Evolutionary conservation across 2,797 vertebrate genomes (phyloP).

Genomic region (Spheniscus humboldti): DNA sequence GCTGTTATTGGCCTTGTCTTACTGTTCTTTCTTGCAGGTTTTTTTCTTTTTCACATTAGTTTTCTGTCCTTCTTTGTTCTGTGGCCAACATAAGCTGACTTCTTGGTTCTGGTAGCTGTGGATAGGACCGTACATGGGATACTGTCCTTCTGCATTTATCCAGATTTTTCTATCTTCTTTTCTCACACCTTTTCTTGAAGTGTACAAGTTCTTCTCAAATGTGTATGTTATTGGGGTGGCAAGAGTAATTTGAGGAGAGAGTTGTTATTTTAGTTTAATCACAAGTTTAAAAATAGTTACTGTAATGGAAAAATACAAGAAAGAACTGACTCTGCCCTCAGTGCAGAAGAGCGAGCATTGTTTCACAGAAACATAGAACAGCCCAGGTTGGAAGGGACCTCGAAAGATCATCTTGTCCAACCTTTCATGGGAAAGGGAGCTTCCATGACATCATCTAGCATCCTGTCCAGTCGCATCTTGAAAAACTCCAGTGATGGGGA

Average conservation of each 20-base stretch:
- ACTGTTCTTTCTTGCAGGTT: not conserved
- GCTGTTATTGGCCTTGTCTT: not conserved
- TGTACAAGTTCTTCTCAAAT: not conserved
- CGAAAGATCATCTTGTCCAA: not conserved
- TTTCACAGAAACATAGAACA: not conserved
- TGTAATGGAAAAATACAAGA: not conserved
- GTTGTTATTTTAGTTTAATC: not conserved
- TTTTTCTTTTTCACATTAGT: not conserved
- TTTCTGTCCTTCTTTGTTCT: not conserved
- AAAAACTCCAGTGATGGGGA: not conserved
- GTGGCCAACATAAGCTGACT: not conserved
- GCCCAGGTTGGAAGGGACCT: not conserved
- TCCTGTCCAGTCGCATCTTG: not conserved
- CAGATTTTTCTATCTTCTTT: not conserved
- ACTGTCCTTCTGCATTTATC: not conserved
- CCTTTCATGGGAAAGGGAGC: not conserved
- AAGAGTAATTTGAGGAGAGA: not conserved
- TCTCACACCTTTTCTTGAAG: not conserved
- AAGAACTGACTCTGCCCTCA: not conserved
- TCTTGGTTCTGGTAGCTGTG: not conserved
- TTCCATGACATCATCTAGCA: not conserved
- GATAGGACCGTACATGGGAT: not conserved
- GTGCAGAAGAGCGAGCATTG: not conserved
- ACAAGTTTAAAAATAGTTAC: slow-evolving; percentile 1
- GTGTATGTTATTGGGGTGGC: not conserved